These are phyloP conservation scores for Stomatorhinus ivindoensis DNA, from an alignment of 2,113 vertebrate genomes.

Conservation along the genomic window DNA sequence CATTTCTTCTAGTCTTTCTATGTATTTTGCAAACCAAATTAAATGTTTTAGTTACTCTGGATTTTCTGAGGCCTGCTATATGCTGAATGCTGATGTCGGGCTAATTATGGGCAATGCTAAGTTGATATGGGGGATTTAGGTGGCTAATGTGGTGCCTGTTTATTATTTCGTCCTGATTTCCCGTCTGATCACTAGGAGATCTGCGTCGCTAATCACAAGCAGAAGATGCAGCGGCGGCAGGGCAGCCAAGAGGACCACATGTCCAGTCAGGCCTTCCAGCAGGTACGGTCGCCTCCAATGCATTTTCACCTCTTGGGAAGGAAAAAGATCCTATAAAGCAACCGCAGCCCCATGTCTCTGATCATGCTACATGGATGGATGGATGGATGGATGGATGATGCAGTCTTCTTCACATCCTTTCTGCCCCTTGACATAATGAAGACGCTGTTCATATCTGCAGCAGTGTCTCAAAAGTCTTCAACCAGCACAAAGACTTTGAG, in stretches of 20 bases:
- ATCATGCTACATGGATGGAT: neutral
- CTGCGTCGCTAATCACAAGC: conserved; percentile 84
- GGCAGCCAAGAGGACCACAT: conserved; percentile 53
- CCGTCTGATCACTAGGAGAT: conserved; percentile 69
- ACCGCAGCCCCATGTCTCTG: neutral
- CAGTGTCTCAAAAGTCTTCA: neutral
- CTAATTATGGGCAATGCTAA: neutral
- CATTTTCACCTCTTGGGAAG: neutral
- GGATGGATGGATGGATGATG: neutral
- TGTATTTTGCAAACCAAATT: neutral
- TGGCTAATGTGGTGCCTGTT: neutral
- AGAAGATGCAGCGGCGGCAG: conserved; percentile 76
- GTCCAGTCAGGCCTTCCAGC: conserved; percentile 55
- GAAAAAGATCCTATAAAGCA: neutral
- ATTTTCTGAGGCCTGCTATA: neutral
- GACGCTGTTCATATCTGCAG: neutral
- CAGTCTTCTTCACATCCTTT: neutral
- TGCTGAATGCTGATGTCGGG: neutral
- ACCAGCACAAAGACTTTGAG: neutral
- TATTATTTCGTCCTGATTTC: neutral
- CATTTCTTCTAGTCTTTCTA: neutral
- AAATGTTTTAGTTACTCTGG: neutral
- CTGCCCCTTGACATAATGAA: neutral
- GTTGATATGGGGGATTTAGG: neutral
- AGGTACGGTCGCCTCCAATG: conserved; percentile 48